A percentile compares a stretch with the other conserved stretches of the same genome.
Conservation (phyloP, 2,113 vertebrate genomes). For the Nipponia nippon region DNA sequence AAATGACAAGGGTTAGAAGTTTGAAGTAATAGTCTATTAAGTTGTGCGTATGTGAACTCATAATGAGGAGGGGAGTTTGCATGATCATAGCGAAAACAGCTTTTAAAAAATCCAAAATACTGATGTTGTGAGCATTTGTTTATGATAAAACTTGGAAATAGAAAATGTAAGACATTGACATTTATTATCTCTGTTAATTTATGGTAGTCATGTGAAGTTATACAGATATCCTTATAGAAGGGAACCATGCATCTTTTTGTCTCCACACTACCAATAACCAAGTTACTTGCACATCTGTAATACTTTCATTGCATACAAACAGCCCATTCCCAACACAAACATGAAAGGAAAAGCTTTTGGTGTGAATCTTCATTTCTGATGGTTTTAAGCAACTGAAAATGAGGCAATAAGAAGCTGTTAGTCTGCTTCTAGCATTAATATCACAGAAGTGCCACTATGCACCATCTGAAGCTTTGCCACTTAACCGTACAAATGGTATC, state of each 20-base stretch:
- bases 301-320: background rate
- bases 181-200: conserved; percentile 27
- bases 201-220: conserved; percentile 21
- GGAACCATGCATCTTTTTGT: conserved; percentile 7
- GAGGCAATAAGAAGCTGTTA: conserved; percentile 50
- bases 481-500: background rate
- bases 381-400: conserved; percentile 55
- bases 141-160: conserved; percentile 23
- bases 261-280: background rate
- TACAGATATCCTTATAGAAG: background rate
- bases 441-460: background rate
- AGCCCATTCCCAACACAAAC: conserved; percentile 9
- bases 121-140: conserved; percentile 29
- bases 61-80: conserved; percentile 37
- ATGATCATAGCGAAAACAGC: conserved; percentile 30
- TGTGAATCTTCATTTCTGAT: conserved; percentile 15
- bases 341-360: conserved; percentile 14
- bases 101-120: conserved; percentile 9
- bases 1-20: background rate
- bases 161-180: conserved; percentile 36
- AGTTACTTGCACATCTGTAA: background rate
- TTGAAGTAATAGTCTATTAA: background rate
- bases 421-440: conserved; percentile 34
- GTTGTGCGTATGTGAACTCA: background rate
- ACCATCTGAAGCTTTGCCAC: background rate